These are phyloP conservation scores for Calephelis nemesis DNA, from an alignment of 1,140 invertebrate genomes.

Conservation along the genomic window DNA sequence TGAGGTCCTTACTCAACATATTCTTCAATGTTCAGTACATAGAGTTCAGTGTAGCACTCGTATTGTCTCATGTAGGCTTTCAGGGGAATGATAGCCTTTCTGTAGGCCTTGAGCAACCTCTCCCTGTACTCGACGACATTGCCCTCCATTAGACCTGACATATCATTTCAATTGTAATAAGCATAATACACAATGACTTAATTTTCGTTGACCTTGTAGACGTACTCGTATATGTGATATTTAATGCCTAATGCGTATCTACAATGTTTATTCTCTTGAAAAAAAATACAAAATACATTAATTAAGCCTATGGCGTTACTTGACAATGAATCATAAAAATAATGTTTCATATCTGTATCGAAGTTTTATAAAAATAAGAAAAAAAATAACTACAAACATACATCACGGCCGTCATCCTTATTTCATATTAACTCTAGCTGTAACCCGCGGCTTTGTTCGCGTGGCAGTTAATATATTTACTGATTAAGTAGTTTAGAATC, in stretches of 20 bases:
- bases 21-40: conserved; percentile 71
- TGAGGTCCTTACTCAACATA: conserved; percentile 80
- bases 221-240: not conserved
- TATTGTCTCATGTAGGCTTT: conserved; percentile 80
- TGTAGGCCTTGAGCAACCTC: conserved; percentile 78
- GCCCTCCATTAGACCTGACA: conserved; percentile 79
- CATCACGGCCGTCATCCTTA: no score
- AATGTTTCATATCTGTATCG: no score
- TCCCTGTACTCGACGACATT: conserved; percentile 78
- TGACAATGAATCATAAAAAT: no score
- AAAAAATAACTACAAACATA: no score
- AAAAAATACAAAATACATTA: no score
- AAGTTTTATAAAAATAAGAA: no score
- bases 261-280: not conserved
- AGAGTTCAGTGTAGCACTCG: conserved; percentile 78
- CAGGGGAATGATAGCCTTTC: conserved; percentile 83
- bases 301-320: no score
- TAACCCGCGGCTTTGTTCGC: no score
- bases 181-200: not conserved
- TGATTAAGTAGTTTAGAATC: no score
- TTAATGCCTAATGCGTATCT: not conserved
- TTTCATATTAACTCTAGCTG: no score
- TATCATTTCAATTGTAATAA: not conserved
- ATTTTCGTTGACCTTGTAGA: not conserved
- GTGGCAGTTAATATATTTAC: no score